Conservation (phyloP, 2,113 vertebrate species). For the Perccottus glenii region DNA sequence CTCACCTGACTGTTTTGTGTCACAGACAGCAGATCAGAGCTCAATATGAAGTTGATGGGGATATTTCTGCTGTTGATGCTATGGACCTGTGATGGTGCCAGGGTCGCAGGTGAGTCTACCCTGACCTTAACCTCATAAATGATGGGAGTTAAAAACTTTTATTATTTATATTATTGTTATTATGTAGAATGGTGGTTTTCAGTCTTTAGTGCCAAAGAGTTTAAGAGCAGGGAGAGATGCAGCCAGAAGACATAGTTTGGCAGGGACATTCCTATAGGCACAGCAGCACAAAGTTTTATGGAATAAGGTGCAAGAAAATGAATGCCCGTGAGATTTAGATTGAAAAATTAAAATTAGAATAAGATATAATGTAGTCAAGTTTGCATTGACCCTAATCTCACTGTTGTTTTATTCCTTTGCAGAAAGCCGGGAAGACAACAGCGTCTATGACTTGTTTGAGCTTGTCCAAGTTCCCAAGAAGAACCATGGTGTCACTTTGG, state of each 20-base stretch:
- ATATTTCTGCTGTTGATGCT: slow-evolving; percentile 84
- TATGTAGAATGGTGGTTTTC: neutral
- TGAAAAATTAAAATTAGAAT: neutral
- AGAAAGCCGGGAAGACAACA: slow-evolving; percentile 93
- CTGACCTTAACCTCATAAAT: no score
- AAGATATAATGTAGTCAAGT: no score
- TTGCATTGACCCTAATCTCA: slow-evolving; percentile 2
- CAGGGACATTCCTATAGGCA: neutral
- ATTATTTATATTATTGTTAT: no score
- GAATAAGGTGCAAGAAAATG: no score
- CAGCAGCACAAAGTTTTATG: no score
- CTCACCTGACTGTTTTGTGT: neutral
- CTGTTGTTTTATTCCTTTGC: slow-evolving; percentile 42
- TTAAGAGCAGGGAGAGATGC: slow-evolving; percentile 9
- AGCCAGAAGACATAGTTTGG: neutral
- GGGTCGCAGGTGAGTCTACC: slow-evolving; percentile 87
- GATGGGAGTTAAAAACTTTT: neutral
- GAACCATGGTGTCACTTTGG: slow-evolving; percentile 86
- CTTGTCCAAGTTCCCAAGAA: slow-evolving; percentile 83
- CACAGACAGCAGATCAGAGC: slow-evolving; percentile 44
- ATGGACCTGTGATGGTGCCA: slow-evolving; percentile 75
- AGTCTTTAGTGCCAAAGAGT: neutral
- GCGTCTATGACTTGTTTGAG: slow-evolving; percentile 95
- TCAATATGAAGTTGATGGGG: slow-evolving; percentile 83
- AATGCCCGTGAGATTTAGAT: no score